A percentile compares a stretch with the other conserved stretches of the same genome.
phyloP scores from a whole-genome alignment of 2,797 vertebrate species.

The Parambassis ranga region DNA sequence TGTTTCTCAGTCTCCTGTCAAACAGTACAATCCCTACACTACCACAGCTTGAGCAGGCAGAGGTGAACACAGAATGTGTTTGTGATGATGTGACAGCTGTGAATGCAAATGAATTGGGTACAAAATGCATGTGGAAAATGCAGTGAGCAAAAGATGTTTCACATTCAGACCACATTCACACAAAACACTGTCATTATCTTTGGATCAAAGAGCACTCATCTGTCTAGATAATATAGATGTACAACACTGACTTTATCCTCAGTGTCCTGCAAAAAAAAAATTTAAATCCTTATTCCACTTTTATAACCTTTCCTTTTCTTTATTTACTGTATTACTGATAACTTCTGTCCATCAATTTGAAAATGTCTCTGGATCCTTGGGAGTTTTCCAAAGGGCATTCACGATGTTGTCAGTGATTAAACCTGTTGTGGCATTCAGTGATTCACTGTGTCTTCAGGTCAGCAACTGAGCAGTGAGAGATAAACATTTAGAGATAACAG shows the following conservation, averaged over 20 bases:
- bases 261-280: not conserved
- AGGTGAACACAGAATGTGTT: slow-evolving; percentile 1
- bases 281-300: not conserved
- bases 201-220: not conserved
- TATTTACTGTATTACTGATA: slow-evolving; percentile 2
- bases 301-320: not conserved
- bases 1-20: not conserved
- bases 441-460: slow-evolving; percentile 16
- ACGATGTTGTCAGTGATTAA: slow-evolving; percentile 25
- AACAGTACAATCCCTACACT: not conserved
- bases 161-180: slow-evolving; percentile 16
- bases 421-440: slow-evolving; percentile 35
- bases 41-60: not conserved
- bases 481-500: slow-evolving; percentile 22
- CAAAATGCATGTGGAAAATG: not conserved
- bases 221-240: not conserved
- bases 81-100: not conserved
- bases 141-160: not conserved
- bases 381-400: slow-evolving; percentile 37
- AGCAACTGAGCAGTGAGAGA: not conserved
- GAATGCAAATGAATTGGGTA: not conserved
- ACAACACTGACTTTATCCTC: not conserved
- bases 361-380: slow-evolving; percentile 27
- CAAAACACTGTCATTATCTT: not conserved
- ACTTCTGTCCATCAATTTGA: slow-evolving; percentile 5